A percentile compares a stretch with the other conserved stretches of the same genome.
These are phyloP conservation scores for Clarias macrocephalus DNA, from an alignment of 2,113 vertebrate species.

Conservation along the genomic window DNA sequence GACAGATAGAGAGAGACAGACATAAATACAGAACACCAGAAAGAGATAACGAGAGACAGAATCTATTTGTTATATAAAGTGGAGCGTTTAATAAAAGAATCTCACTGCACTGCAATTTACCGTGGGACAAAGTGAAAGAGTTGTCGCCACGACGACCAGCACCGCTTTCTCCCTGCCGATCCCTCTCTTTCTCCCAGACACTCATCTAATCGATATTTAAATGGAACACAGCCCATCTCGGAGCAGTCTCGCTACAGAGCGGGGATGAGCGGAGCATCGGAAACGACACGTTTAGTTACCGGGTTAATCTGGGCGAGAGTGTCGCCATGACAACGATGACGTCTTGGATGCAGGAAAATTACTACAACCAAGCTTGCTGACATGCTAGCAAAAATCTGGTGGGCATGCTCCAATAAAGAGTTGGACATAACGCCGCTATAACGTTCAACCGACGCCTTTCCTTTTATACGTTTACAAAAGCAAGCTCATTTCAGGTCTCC, in stretches of 20 bases:
- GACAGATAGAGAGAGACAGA: not conserved
- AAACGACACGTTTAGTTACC: slow-evolving; percentile 19
- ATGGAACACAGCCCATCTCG: not conserved
- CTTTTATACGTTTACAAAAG: not conserved
- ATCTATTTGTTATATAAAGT: not conserved
- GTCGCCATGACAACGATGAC: not conserved
- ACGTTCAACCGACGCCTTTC: not conserved
- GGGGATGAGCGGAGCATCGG: not conserved
- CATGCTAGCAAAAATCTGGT: not conserved
- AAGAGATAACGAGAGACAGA: not conserved
- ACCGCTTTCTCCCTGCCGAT: slow-evolving; percentile 33
- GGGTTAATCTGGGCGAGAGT: not conserved
- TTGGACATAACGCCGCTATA: not conserved
- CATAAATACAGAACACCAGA: not conserved
- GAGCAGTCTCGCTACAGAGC: not conserved
- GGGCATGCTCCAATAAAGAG: no score
- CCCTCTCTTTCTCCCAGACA: slow-evolving; percentile 20
- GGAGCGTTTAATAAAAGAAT: not conserved
- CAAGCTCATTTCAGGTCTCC: not conserved
- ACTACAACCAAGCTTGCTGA: not conserved
- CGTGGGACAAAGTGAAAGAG: not conserved
- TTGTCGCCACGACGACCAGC: no score
- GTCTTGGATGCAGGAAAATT: not conserved
- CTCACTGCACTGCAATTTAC: not conserved
- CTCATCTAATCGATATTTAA: slow-evolving; percentile 4